Evolutionary conservation across 2,113 vertebrate species (phyloP), one percentile per base, ranked within the genome.

Genomic region (Electrona antarctica): DNA sequence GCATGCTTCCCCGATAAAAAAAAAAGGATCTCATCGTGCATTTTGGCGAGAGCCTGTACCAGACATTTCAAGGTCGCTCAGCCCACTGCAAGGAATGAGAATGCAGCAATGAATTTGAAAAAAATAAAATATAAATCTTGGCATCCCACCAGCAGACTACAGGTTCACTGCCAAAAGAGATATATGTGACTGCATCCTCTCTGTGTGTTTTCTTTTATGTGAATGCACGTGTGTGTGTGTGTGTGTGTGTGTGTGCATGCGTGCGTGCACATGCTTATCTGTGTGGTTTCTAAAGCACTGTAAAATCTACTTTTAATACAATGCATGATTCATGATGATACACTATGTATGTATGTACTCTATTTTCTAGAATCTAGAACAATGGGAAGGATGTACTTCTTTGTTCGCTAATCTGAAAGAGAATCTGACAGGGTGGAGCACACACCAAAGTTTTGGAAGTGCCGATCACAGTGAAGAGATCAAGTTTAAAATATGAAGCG

Each of bases 21-120:
- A n/a, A 41, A 79, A 4, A 70, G 60, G 55, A 52, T 63, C 76
- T 67, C 60, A 52, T 76, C 70, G 61, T 51, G 69, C 45, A 65
- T 80, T 75, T 59, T 56, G 74, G 79, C 56, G 52, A 51, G 49
- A 78, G 63, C 63, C 46, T 50, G 67, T 4, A 52, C 50, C 70
- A 79, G 67, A 79, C 71, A 7, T 69, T 85, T 86, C 80, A 89
- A 89, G 86, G 88, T 86, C 70, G 69, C 78, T 60, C 6, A 51
- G 66, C 71, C 60, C 70, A 64, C 50, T 60, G 10, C 7, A 29
- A 70, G 71, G 60, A 72, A 61, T 56, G 51, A 57, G 54, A 59
- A 76, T 33, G 66, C 76, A 77, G 71, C 75, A 63, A 29, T 29
- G 50, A 68, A 70, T 64, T 41, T 71, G 73, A 64, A 45, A 47